These are phyloP conservation scores for Apogon talboti DNA, from an alignment of 2,797 vertebrate species.

Conservation along the genomic window DNA sequence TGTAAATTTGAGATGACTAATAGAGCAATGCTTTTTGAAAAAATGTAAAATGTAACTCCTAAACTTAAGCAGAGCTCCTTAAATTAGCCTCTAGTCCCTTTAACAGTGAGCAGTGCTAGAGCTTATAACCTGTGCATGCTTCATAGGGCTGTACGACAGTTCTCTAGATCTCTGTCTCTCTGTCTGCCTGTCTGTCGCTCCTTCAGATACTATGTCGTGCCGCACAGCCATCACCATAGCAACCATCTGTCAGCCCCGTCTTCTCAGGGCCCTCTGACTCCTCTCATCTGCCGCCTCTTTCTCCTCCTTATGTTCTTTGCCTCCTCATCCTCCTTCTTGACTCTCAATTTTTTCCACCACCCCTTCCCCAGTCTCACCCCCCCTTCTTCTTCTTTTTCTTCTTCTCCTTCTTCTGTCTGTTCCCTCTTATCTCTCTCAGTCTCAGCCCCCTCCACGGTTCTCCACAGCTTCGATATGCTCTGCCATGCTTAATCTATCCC, in stretches of 20 bases:
- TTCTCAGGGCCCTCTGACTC: constrained; percentile 73
- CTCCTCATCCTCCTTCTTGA: constrained; percentile 63
- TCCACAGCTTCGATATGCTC: constrained; percentile 77
- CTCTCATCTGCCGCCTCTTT: constrained; percentile 70
- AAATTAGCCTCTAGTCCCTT: constrained; percentile 86
- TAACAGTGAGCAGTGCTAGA: constrained; percentile 83
- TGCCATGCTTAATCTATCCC: constrained; percentile 78
- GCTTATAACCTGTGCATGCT: constrained; percentile 83
- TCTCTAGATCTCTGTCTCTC: constrained; percentile 75
- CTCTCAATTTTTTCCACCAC: constrained; percentile 32
- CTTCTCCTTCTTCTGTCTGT: constrained; percentile 27
- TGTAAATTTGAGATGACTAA: constrained; percentile 81
- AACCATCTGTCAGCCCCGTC: constrained; percentile 78
- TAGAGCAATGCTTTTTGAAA: constrained; percentile 72
- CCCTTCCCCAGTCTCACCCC: constrained; percentile 1
- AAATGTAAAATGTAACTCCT: constrained; percentile 76
- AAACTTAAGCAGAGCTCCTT: constrained; percentile 78
- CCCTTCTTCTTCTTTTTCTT: constrained; percentile 14
- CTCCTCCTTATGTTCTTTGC: constrained; percentile 63
- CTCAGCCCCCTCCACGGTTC: constrained; percentile 67
- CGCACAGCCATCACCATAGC: constrained; percentile 79
- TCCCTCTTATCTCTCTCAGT: constrained; percentile 56
- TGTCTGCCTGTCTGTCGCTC: constrained; percentile 79
- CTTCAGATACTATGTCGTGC: constrained; percentile 76
- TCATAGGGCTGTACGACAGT: constrained; percentile 78